Conservation (phyloP, 2,888 invertebrate species). For the Ichneumoninae sp. region DNA sequence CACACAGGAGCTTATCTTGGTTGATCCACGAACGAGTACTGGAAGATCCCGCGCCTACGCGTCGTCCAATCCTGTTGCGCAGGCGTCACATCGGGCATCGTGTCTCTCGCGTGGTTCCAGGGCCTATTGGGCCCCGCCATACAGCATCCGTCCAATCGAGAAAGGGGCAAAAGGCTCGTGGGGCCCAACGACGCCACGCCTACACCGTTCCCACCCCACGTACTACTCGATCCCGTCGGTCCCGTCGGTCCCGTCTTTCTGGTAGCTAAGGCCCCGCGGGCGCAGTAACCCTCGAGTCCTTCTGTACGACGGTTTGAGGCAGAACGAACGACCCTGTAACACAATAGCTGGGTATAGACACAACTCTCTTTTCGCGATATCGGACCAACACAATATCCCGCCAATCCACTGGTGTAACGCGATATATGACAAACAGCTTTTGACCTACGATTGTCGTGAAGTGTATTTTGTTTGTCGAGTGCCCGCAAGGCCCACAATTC, state of each 20-base stretch:
- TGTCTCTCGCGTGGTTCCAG: conserved; percentile 40
- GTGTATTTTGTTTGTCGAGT: conserved; percentile 43
- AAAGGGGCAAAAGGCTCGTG: conserved; percentile 50
- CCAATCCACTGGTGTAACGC: conserved; percentile 68
- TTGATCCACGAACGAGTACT: conserved; percentile 65
- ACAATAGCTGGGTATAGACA: conserved; percentile 68
- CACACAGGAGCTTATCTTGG: conserved; percentile 65
- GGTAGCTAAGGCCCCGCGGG: conserved; percentile 84
- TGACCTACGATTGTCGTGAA: conserved; percentile 11
- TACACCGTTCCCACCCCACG: conserved; percentile 68
- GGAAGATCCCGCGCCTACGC: conserved; percentile 56
- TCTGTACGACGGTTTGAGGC: conserved; percentile 82
- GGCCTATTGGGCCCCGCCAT: conserved; percentile 57
- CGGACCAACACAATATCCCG: conserved; percentile 79
- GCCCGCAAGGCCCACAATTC: conserved; percentile 42
- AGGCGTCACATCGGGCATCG: conserved; percentile 57
- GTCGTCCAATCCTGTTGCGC: conserved; percentile 66
- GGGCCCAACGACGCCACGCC: conserved; percentile 69
- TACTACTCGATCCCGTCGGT: conserved; percentile 58
- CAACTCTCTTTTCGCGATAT: conserved; percentile 72
- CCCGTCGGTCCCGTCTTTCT: conserved; percentile 74
- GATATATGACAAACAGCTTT: conserved; percentile 67
- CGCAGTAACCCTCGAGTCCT: conserved; percentile 84
- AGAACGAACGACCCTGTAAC: conserved; percentile 72
- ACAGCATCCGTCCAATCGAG: conserved; percentile 56